Evolutionary conservation across 2,797 vertebrate genomes (phyloP), one percentile per base, ranked within the genome.

Genomic region (Hafferia zeledoni): DNA sequence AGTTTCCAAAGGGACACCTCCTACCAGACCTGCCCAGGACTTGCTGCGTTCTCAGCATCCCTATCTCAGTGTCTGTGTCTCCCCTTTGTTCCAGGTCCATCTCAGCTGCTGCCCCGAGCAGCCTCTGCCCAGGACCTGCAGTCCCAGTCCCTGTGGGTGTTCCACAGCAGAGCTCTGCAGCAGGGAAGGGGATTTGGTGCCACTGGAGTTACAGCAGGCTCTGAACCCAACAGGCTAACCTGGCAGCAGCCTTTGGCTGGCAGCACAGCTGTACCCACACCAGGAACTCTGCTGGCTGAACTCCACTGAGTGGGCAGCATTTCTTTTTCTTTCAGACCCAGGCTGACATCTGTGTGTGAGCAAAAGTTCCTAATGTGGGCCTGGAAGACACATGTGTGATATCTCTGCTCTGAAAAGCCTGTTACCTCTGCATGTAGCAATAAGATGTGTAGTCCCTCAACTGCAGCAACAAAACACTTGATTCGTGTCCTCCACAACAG

Each of bases 221-320:
- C 86, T 41, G 83, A 83, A 84, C 44, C 17, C 43, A 64, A 50
- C 55, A 50, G 22, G 37, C 82, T 50, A 7, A 49, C 22, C 55
- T 90, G 83, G 69, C 83, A 83, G 53, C 83, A 91, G 56, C 37
- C 80, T 74, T 81, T 82, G 90, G 72, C 72, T 68, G 76, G 47
- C 49, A 78, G 80, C 69, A 56, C 72, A 95, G 50, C 61, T 78
- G 72, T 44, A n/a, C 89, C 70, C 67, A 84, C 77, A 39, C 20
- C 50, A 53, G 55, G 33, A 89, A 30, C n/a, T 75, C 44, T 43
- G 49, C 50, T 61, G 77, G 49, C 57, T 56, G 69, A 83, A 24
- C 52, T 90, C 55, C 61, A 44, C 5, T 1, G 15, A 41, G 33
- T 57, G 65, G 64, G 52, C 80, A 68, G 37, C n/a, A 64, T 72